Percentiles rank a stretch among this genome's conserved stretches.
These are phyloP conservation scores for Esox lucius DNA, from an alignment of 2,797 vertebrate genomes.

Conservation along the genomic window DNA sequence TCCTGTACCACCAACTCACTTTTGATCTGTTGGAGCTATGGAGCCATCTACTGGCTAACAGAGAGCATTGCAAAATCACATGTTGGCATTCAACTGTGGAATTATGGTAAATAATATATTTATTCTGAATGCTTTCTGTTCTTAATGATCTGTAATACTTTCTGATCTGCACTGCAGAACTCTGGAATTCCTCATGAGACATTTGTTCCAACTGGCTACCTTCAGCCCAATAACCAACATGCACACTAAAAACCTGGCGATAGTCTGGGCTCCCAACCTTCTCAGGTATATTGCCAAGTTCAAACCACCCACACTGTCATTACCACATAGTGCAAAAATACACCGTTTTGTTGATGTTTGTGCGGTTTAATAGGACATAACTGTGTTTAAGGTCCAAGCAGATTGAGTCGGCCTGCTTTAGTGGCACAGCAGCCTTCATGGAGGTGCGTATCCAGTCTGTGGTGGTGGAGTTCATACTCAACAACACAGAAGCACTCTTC, in stretches of 20 bases:
- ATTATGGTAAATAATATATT: not conserved
- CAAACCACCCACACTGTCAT: not conserved
- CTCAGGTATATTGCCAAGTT: slow-evolving; percentile 50
- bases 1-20: too few species aligned
- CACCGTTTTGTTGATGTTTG: not conserved
- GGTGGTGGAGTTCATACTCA: slow-evolving; percentile 97
- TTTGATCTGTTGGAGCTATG: not conserved
- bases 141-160: not conserved
- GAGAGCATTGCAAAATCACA: slow-evolving; percentile 13
- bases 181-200: slow-evolving; percentile 78
- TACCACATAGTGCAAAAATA: not conserved
- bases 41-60: slow-evolving; percentile 37
- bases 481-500: slow-evolving; percentile 94
- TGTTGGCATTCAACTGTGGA: not conserved
- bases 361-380: slow-evolving; percentile 49
- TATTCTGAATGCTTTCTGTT: not conserved
- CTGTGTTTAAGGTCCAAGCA: slow-evolving; percentile 87
- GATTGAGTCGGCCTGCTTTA: slow-evolving; percentile 97
- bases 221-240: slow-evolving; percentile 79
- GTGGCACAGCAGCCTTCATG: slow-evolving; percentile 96
- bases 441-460: slow-evolving; percentile 98
- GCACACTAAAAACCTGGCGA: slow-evolving; percentile 83
- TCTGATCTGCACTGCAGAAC: slow-evolving; percentile 61
- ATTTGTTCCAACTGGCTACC: slow-evolving; percentile 73
- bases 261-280: slow-evolving; percentile 84